Percentiles rank a stretch among this genome's conserved stretches.
Conservation (phyloP, 2,888 invertebrate genomes). For the Chrysolina americana region DNA sequence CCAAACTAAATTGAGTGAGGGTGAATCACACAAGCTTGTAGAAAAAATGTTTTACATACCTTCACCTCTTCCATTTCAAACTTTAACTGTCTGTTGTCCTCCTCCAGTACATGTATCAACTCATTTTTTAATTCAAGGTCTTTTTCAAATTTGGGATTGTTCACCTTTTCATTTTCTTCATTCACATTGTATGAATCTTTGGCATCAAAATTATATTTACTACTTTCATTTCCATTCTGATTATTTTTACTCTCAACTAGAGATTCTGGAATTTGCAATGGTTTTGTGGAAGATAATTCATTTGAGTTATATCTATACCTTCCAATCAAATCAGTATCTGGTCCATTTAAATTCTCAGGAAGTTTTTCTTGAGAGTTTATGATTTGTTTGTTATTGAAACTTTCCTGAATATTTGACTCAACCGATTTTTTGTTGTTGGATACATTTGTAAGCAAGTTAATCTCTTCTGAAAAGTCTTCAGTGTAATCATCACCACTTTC, state of each 20-base stretch:
- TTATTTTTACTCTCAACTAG: slow-evolving; percentile 28
- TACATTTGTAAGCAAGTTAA: slow-evolving; percentile 53
- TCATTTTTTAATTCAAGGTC: slow-evolving; percentile 46
- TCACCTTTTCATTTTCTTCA: slow-evolving; percentile 41
- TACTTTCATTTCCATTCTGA: slow-evolving; percentile 32
- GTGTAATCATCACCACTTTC: slow-evolving; percentile 61
- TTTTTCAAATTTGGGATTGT: slow-evolving; percentile 30
- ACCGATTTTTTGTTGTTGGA: slow-evolving; percentile 2
- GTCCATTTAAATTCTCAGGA: slow-evolving; percentile 17
- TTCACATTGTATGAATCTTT: background rate
- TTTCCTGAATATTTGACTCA: background rate
- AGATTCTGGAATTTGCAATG: slow-evolving; percentile 27
- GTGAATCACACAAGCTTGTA: too few species aligned
- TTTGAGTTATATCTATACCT: slow-evolving; percentile 13
- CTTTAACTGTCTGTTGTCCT: slow-evolving; percentile 65
- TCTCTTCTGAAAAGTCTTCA: slow-evolving; percentile 64
- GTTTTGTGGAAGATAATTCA: slow-evolving; percentile 40
- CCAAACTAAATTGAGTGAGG: too few species aligned
- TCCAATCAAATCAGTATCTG: background rate
- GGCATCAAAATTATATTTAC: background rate
- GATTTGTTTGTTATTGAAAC: background rate
- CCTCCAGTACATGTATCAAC: slow-evolving; percentile 64
- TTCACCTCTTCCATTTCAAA: slow-evolving; percentile 64
- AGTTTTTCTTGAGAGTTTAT: background rate
- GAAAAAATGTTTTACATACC: slow-evolving; percentile 59